Evolutionary conservation across 2,113 vertebrate genomes (phyloP).

Genomic region (Aphyosemion australe): DNA sequence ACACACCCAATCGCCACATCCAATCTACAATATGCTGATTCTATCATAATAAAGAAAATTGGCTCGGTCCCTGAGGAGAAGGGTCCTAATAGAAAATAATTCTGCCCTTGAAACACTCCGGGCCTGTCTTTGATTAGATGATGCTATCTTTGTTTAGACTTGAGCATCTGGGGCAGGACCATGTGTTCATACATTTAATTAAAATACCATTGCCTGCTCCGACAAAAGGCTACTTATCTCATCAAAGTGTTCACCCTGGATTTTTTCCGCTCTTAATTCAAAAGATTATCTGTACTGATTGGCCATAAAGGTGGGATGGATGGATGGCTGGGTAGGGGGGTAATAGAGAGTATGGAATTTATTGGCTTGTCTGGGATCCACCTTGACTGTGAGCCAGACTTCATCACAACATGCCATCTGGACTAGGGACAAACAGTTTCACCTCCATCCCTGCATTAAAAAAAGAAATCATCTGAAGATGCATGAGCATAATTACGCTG

Average conservation of each 20-base stretch:
- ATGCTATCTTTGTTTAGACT: conserved; percentile 87
- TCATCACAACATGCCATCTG: conserved; percentile 58
- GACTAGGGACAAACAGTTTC: conserved; percentile 7
- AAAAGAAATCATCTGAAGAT: conserved; percentile 19
- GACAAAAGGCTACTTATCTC: conserved; percentile 77
- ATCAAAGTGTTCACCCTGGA: conserved; percentile 64
- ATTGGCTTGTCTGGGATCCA: conserved; percentile 57
- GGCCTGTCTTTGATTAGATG: conserved; percentile 84
- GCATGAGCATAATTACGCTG: conserved; percentile 49
- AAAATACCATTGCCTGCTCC: conserved; percentile 77
- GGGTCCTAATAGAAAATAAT: conserved; percentile 83
- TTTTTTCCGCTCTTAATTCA: conserved; percentile 75
- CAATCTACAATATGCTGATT: conserved; percentile 91
- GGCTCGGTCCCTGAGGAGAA: conserved; percentile 86
- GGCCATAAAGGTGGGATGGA: conserved; percentile 58
- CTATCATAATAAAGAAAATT: conserved; percentile 92
- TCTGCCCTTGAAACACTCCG: conserved; percentile 89
- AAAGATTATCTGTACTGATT: conserved; percentile 80
- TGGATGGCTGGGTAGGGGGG: background rate
- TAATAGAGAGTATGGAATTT: conserved; percentile 33
- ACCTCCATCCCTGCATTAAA: too few species aligned
- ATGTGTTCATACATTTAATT: conserved; percentile 84
- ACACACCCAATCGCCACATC: conserved; percentile 80
- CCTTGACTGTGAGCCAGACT: conserved; percentile 67
- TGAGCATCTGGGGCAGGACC: conserved; percentile 73